Evolutionary conservation across 2,113 vertebrate genomes (phyloP).

Genomic region (Syrmaticus mikado): DNA sequence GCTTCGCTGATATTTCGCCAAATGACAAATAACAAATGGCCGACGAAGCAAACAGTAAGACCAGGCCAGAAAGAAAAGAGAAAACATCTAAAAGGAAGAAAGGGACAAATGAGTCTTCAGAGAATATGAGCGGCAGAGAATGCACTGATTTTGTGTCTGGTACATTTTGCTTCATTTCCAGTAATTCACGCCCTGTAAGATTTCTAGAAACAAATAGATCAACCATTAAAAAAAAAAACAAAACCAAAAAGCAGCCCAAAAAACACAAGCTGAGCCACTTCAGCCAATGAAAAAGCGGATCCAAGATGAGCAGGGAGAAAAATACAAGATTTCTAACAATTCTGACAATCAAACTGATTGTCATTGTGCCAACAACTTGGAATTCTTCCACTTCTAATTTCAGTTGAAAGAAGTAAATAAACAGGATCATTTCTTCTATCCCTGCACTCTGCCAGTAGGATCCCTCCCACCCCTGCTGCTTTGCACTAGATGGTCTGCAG

Average conservation of each 20-base stretch:
- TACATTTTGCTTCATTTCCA: slow-evolving; percentile 48
- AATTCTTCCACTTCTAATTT: neutral
- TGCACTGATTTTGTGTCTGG: slow-evolving; percentile 45
- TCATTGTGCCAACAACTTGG: neutral
- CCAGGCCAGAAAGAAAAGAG: slow-evolving; percentile 35
- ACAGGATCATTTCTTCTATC: neutral
- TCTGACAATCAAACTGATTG: neutral
- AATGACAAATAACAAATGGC: slow-evolving; percentile 37
- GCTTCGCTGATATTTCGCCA: slow-evolving; percentile 22
- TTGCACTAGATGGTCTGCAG: neutral
- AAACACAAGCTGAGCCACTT: neutral
- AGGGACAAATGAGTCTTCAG: slow-evolving; percentile 53
- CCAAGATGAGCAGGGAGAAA: neutral
- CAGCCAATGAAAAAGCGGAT: neutral
- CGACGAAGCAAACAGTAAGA: slow-evolving; percentile 11
- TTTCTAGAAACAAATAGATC: slow-evolving; percentile 23
- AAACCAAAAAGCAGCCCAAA: neutral
- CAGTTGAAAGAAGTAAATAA: neutral
- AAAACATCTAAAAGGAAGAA: slow-evolving; percentile 41
- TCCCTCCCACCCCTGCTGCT: neutral
- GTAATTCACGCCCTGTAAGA: neutral
- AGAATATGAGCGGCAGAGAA: slow-evolving; percentile 41
- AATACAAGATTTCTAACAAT: neutral
- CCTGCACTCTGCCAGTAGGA: neutral
- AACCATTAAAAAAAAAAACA: neutral